These are phyloP conservation scores for Athetis lepigone DNA, from an alignment of 2,888 invertebrate species.

Conservation along the genomic window DNA sequence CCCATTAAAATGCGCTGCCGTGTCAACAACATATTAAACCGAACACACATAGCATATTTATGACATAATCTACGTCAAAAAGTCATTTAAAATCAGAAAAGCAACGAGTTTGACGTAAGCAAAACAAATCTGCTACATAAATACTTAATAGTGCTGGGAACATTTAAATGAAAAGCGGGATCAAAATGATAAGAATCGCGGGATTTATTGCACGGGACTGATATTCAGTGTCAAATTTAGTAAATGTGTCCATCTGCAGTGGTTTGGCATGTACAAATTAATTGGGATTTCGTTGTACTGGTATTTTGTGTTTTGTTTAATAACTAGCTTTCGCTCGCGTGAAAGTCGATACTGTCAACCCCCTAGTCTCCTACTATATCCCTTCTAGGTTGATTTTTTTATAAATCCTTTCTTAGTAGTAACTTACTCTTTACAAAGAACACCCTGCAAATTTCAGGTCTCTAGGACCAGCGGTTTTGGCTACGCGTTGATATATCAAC, in stretches of 20 bases:
- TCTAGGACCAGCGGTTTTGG: no score
- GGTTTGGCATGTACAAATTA: not conserved
- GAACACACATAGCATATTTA: constrained; percentile 54
- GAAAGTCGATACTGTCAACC: no score
- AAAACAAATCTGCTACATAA: constrained; percentile 40
- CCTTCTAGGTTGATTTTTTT: no score
- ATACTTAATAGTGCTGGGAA: constrained; percentile 50
- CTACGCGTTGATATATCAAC: no score
- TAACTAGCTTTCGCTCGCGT: no score
- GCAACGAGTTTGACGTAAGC: constrained; percentile 44
- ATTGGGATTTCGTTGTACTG: not conserved
- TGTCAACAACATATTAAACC: constrained; percentile 20
- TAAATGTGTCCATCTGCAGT: not conserved
- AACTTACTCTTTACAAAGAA: no score
- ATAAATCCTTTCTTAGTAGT: no score
- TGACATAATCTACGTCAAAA: constrained; percentile 55
- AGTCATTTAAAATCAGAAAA: constrained; percentile 61
- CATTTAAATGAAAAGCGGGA: constrained; percentile 24
- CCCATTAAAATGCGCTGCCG: constrained; percentile 33
- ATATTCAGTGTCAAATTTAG: constrained; percentile 14
- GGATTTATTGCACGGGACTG: constrained; percentile 13
- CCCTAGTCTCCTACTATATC: no score
- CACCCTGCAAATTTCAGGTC: no score
- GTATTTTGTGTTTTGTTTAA: no score
- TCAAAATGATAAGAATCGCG: constrained; percentile 14